Conservation (phyloP, 2,888 invertebrate species). For the Trisateles emortualis region DNA sequence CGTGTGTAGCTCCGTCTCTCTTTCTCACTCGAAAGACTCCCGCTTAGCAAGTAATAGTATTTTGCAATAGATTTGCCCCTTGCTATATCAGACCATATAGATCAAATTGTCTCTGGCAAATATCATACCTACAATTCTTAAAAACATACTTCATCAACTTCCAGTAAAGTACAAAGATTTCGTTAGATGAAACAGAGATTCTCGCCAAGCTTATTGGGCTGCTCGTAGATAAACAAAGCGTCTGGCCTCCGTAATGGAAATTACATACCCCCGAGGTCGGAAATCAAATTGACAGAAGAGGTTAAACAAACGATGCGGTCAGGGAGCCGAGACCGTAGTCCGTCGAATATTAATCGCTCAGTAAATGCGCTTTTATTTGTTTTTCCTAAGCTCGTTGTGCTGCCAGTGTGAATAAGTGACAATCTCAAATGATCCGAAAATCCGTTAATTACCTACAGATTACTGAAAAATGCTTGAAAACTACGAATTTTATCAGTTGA, state of each 20-base stretch:
- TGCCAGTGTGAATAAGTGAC: constrained; percentile 52
- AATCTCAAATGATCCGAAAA: constrained; percentile 42
- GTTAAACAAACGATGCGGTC: constrained; percentile 86
- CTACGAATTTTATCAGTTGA: no score
- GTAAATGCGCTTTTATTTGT: constrained; percentile 85
- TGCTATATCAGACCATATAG: no score
- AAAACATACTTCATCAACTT: constrained; percentile 14
- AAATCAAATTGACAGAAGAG: constrained; percentile 87
- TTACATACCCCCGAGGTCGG: constrained; percentile 84
- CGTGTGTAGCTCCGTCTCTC: no score
- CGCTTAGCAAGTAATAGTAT: no score
- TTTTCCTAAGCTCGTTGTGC: constrained; percentile 64
- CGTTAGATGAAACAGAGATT: constrained; percentile 66
- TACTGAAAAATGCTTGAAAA: no score
- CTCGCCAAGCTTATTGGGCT: constrained; percentile 69
- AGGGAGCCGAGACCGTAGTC: constrained; percentile 74
- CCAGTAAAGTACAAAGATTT: constrained; percentile 46
- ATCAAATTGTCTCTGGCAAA: no score
- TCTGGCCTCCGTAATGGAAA: constrained; percentile 82
- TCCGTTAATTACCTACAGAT: constrained; percentile 35
- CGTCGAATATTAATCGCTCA: constrained; percentile 82
- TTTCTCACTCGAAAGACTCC: no score
- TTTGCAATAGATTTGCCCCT: no score
- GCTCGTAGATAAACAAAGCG: constrained; percentile 78
- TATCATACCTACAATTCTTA: neutral